Evolutionary conservation across 2,797 vertebrate genomes (phyloP).

Genomic region (Squalus acanthias): DNA sequence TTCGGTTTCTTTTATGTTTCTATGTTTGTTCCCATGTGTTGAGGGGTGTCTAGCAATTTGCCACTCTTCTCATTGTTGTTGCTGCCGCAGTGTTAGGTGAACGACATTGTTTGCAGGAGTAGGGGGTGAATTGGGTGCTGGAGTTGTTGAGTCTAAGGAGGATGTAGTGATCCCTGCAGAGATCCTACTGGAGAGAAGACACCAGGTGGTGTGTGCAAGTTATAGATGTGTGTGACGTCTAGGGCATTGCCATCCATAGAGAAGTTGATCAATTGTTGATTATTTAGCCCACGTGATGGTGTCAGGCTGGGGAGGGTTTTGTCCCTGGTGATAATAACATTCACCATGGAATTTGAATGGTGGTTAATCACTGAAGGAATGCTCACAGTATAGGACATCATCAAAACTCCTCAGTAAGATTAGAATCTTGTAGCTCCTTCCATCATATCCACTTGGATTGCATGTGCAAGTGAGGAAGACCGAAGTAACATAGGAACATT

Average conservation of each 20-base stretch:
- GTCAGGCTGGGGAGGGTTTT: background rate
- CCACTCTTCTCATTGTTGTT: background rate
- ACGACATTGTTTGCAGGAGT: background rate
- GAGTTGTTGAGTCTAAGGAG: background rate
- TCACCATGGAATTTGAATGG: background rate
- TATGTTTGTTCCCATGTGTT: too few relatives aligned
- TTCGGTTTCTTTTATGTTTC: too few relatives aligned
- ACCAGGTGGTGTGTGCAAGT: background rate
- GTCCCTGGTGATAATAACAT: background rate
- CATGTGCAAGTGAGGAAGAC: background rate
- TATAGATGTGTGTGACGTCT: background rate
- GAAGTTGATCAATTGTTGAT: background rate
- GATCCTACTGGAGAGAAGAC: background rate
- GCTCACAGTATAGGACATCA: background rate
- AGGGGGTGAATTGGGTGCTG: background rate
- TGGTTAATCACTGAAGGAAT: background rate
- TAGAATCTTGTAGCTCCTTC: background rate
- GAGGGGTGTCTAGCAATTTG: too few relatives aligned
- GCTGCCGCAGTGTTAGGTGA: background rate
- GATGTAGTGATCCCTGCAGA: background rate
- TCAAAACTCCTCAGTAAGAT: background rate
- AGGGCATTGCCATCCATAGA: background rate
- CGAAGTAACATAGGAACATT: background rate
- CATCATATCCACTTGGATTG: background rate
- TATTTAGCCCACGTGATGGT: background rate